Evolutionary conservation across 2,113 vertebrate genomes (phyloP), one percentile per base, ranked within the genome.

Genomic region (Cacatua alba): DNA sequence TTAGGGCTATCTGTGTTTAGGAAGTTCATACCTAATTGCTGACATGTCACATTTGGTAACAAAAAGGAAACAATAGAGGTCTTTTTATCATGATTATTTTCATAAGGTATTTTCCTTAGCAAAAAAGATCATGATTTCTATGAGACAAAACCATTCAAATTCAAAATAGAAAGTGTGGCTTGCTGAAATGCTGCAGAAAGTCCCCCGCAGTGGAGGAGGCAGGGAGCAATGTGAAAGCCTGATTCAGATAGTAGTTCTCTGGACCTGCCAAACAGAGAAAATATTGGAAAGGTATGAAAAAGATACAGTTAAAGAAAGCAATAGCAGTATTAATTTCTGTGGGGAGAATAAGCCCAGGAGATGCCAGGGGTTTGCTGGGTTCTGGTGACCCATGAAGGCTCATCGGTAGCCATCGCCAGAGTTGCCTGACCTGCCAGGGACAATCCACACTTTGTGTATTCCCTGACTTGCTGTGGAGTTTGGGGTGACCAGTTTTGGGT

Each of bases 401-500:
- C 29, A 3, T 43, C 2, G 6, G 51, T 75, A n/a, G 28, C 74
- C 55, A 31, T 25, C 0, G 3, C 37, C 16, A 35, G 20, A 6
- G 9, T 1, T 19, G 6, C 10, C 0, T 3, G 4, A 20, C 29
- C 23, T 2, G 0, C 7, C 1, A 8, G 43, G n/a, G 21, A 33
- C 35, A 76, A 72, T n/a, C 8, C 2, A 5, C 28, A 5, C 7
- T 0, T 0, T 0, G 2, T 3, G 4, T 12, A 1, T 37, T 26
- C 17, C 63, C 43, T 51, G 72, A 13, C 4, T 60, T 12, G 7
- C 35, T 8, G 43, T 5, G 12, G 48, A 37, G 18, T 17, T 78
- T 78, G 53, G 6, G 4, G 2, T 43, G 17, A 49, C 5, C 16
- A 3, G 2, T 49, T 92, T 20, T 19, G 82, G 11, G 8, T 39